A percentile compares a stretch with the other conserved stretches of the same genome.
phyloP scores from a whole-genome alignment of 2,797 vertebrate genomes.

The Paramormyrops hopkinsi region DNA sequence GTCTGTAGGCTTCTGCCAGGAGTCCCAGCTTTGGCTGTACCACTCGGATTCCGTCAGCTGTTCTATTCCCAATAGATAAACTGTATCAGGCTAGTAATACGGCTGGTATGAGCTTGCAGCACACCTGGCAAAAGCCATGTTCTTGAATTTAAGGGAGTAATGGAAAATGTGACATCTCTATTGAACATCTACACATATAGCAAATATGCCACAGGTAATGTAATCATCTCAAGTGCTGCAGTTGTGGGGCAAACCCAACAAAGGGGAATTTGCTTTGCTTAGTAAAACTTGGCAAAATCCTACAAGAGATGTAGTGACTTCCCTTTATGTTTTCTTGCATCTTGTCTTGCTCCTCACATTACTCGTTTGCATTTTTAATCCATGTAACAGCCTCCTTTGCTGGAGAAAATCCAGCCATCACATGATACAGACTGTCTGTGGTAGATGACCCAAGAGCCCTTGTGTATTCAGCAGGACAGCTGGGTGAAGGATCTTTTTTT shows the following conservation, averaged over 20 bases:
- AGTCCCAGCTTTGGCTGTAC: background rate
- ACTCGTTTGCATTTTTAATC: background rate
- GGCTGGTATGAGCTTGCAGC: too few species aligned
- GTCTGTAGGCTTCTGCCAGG: background rate
- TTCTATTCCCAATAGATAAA: background rate
- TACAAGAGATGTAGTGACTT: background rate
- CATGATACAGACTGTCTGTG: background rate
- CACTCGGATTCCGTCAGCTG: background rate
- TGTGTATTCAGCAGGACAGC: background rate
- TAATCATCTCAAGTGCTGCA: background rate
- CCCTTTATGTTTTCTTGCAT: background rate
- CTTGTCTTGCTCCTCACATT: background rate
- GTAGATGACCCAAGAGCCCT: background rate
- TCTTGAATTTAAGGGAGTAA: background rate
- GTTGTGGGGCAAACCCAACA: background rate
- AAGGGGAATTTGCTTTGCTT: background rate
- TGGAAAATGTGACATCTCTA: background rate
- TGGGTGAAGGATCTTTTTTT: background rate
- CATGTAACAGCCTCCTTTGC: background rate
- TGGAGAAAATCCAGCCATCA: background rate
- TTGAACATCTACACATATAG: background rate
- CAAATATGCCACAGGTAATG: background rate
- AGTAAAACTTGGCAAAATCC: background rate
- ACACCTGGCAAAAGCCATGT: background rate
- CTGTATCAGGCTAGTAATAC: background rate